Percentiles rank a stretch among this genome's conserved stretches.
phyloP scores from a whole-genome alignment of 2,113 vertebrate species.

The Octodon degus region DNA sequence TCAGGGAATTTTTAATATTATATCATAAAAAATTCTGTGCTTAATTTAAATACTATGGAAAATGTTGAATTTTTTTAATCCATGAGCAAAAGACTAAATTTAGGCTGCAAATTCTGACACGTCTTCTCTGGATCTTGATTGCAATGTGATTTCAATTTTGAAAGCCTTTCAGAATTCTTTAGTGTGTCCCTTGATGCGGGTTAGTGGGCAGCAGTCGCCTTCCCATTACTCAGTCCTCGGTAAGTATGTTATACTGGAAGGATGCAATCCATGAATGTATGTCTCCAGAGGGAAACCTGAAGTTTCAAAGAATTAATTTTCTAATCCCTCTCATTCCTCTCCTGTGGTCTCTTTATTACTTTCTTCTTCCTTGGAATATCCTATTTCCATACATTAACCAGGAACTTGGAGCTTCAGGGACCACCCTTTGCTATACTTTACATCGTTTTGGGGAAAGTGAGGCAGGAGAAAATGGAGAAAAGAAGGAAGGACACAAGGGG shows the following conservation, averaged over 20 bases:
- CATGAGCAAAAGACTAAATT: not conserved
- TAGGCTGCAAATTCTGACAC: not conserved
- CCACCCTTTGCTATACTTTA: not conserved
- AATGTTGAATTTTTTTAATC: not conserved
- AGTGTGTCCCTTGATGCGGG: not conserved
- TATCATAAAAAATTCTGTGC: not conserved
- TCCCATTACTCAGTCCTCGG: not conserved
- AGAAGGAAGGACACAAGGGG: not conserved
- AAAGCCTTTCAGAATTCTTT: not conserved
- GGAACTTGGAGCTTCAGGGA: not conserved
- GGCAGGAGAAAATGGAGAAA: not conserved
- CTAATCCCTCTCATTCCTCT: not conserved
- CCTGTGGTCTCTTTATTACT: not conserved
- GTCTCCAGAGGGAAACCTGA: not conserved
- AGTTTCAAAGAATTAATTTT: not conserved
- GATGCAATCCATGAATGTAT: not conserved
- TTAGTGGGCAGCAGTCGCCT: not conserved
- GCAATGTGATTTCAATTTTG: not conserved
- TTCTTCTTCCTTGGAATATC: not conserved
- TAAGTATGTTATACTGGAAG: not conserved
- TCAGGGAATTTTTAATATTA: not conserved
- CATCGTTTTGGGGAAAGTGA: not conserved
- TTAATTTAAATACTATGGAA: not conserved
- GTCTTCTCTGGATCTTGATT: not conserved
- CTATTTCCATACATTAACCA: not conserved